phyloP scores from a whole-genome alignment of 2,113 vertebrate species.

The Furnarius figulus region DNA sequence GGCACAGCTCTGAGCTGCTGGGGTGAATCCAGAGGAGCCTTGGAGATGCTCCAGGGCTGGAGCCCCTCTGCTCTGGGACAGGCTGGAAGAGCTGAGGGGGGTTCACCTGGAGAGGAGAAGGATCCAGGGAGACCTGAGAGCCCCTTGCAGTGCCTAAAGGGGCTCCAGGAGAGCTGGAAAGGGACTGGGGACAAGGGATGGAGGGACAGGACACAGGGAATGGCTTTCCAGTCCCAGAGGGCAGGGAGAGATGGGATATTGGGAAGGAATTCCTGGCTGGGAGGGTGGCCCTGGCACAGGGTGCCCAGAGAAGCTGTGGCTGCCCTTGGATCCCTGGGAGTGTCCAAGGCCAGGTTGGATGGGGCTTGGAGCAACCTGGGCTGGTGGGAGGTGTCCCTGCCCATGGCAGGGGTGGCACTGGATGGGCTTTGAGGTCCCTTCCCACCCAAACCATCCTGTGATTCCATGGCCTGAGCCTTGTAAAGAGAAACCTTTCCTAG shows the following conservation, averaged over 20 bases:
- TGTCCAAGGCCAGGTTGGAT: background rate
- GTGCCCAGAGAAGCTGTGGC: background rate
- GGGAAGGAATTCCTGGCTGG: background rate
- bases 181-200: background rate
- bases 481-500: background rate
- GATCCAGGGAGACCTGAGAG: background rate
- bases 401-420: background rate
- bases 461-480: background rate
- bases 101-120: background rate
- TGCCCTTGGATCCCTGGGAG: background rate
- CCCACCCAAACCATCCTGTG: background rate
- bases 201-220: background rate
- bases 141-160: background rate
- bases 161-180: background rate
- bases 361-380: background rate
- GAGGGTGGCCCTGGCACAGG: background rate
- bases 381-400: background rate
- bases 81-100: background rate
- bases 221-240: background rate
- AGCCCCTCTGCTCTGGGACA: background rate
- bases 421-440: background rate
- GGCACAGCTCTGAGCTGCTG: background rate
- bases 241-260: rapidly evolving
- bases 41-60: background rate
- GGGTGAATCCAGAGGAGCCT: background rate